phyloP scores from a whole-genome alignment of 2,888 invertebrate species.

The Tenthredo distinguenda region DNA sequence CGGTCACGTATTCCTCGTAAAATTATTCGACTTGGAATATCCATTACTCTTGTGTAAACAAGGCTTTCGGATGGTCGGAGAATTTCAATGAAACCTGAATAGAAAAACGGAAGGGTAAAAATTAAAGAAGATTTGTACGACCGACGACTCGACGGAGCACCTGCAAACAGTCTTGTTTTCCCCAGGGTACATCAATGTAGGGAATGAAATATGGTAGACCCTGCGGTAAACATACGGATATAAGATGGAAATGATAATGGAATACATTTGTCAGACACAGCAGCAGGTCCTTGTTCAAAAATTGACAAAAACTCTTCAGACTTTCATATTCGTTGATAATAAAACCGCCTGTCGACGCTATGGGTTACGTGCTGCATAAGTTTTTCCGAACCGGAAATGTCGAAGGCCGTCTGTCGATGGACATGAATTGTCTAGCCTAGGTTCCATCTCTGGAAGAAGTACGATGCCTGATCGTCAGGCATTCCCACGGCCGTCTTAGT shows the following conservation, averaged over 20 bases:
- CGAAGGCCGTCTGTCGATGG: constrained; percentile 40
- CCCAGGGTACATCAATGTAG: background rate
- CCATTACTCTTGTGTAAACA: constrained; percentile 50
- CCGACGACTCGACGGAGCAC: background rate
- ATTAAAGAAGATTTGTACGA: background rate
- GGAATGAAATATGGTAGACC: background rate
- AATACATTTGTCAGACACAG: background rate
- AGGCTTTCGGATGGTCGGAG: constrained; percentile 22
- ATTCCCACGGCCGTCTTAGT: constrained; percentile 25
- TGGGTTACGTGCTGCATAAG: constrained; percentile 24
- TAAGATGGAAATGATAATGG: background rate
- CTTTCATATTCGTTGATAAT: constrained; percentile 6
- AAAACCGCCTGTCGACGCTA: background rate
- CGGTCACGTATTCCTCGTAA: constrained; percentile 38
- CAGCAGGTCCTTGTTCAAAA: background rate
- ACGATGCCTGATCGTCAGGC: background rate
- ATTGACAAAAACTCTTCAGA: background rate
- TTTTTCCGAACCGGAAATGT: constrained; percentile 37
- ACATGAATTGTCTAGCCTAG: constrained; percentile 29
- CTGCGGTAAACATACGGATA: constrained; percentile 3
- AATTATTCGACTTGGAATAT: constrained; percentile 46
- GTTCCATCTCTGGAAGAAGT: background rate
- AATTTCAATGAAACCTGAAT: constrained; percentile 13
- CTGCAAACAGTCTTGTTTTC: background rate
- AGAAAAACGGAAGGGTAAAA: background rate